Evolutionary conservation across 2,797 vertebrate species (phyloP), one percentile per base, ranked within the genome.

Genomic region (Stomatorhinus walkeri): DNA sequence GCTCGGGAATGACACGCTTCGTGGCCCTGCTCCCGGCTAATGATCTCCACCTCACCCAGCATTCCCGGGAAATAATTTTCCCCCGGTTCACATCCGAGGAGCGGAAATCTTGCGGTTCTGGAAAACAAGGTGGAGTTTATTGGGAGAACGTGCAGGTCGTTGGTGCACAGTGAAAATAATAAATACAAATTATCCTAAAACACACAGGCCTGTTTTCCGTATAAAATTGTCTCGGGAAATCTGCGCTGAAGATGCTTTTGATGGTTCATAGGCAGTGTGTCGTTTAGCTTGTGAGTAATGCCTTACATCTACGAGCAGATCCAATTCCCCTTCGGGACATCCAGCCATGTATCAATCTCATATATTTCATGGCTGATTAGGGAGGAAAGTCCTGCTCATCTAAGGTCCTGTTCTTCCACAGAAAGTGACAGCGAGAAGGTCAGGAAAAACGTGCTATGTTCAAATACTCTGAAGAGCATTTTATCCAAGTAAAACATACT

Each of bases 351-450:
- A 40, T 81, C 87, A 79, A 79, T 81, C 64, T 88, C 24, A 72
- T 16, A 81, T 79, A 54, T 48, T 88, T 88, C 46, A 88, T 88
- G 46, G 19, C 59, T 64, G 64, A 88, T 88, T 28, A 88, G 32
- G 48, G 68, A 24, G 16, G 49, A 79, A 56, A 81, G 51, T 79
- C 64, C 24, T 32, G 6, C 2, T 48, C 19, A 28, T 49, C 49
- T 19, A 32, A 28, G 79, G 24, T 28, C 49, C 40, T 51, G 22
- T 52, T 85, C 49, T 52, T 51, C 14, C 46, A 51, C 10, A 46
- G 48, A 22, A 85, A 49, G 4, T 28, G 79, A 49, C 46, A 49
- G n/a, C 9, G 22, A 24, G 22, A 56, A 32, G 24, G 46, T 28
- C 22, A 86, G 14, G 28, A 40, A 28, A 52, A 32, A 86, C 24